Evolutionary conservation across 2,797 vertebrate genomes (phyloP).

Genomic region (Lagocephalus sceleratus): DNA sequence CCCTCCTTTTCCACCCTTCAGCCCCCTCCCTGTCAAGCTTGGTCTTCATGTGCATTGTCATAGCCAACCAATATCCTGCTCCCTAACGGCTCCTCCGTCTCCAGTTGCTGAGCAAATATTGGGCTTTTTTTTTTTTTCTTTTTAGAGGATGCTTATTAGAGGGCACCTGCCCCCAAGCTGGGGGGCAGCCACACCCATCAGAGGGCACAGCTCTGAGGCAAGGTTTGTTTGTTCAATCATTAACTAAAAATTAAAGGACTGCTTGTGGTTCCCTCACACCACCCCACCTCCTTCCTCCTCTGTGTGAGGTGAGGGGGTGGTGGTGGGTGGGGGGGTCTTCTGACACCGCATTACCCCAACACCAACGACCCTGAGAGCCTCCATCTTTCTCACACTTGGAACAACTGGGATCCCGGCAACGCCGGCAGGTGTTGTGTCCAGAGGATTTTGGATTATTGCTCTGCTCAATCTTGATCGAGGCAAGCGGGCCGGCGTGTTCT

Average conservation of each 20-base stretch:
- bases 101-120: conserved; percentile 79
- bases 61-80: conserved; percentile 56
- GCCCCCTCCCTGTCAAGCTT: conserved; percentile 16
- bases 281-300: conserved; percentile 36
- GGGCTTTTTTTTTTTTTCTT: conserved; percentile 41
- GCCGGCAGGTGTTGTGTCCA: conserved; percentile 71
- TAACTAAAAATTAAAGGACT: conserved; percentile 82
- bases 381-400: conserved; percentile 33
- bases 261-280: conserved; percentile 45
- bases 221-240: conserved; percentile 78
- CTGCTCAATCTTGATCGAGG: conserved; percentile 65
- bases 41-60: conserved; percentile 49
- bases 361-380: conserved; percentile 46
- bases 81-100: conserved; percentile 47
- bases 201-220: conserved; percentile 58
- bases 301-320: conserved; percentile 49
- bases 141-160: conserved; percentile 70
- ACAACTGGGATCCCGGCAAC: conserved; percentile 55
- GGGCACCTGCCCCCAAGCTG: conserved; percentile 58
- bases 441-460: conserved; percentile 63
- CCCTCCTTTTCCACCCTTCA: conserved; percentile 5
- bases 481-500: conserved; percentile 28
- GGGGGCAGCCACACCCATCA: conserved; percentile 73
- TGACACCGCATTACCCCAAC: conserved; percentile 15
- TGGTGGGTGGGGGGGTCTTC: conserved; percentile 28